These are phyloP conservation scores for Apotomis capreana DNA, from an alignment of 2,888 invertebrate genomes.

Conservation along the genomic window DNA sequence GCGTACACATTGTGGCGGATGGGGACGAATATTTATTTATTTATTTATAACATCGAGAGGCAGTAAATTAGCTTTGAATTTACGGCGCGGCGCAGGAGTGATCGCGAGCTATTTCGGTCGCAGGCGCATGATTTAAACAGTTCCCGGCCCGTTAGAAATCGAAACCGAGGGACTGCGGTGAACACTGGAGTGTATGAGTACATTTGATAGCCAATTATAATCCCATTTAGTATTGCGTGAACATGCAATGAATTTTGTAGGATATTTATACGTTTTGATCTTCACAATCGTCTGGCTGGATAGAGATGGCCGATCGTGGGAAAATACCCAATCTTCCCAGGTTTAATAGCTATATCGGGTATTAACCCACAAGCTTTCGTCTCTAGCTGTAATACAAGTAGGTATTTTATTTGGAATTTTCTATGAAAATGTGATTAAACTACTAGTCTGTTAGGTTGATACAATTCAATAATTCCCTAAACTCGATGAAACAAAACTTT, in stretches of 20 bases:
- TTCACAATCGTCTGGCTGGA: neutral
- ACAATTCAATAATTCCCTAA: no score
- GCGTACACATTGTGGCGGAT: slow-evolving; percentile 74
- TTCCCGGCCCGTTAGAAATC: slow-evolving; percentile 63
- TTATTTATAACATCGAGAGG: slow-evolving; percentile 80
- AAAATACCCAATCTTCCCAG: no score
- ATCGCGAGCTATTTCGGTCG: slow-evolving; percentile 77
- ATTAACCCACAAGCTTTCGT: no score
- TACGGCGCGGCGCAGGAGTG: slow-evolving; percentile 74
- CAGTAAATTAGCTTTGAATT: slow-evolving; percentile 83
- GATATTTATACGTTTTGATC: neutral
- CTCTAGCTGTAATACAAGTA: no score
- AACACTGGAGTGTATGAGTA: slow-evolving; percentile 50
- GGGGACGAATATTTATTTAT: slow-evolving; percentile 79
- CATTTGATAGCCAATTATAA: slow-evolving; percentile 58
- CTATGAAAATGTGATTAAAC: no score
- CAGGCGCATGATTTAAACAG: slow-evolving; percentile 77
- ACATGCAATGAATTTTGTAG: neutral
- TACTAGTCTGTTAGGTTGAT: no score
- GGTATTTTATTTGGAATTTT: no score
- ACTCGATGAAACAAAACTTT: no score
- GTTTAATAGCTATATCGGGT: no score
- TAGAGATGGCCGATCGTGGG: no score
- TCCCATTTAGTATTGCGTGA: slow-evolving; percentile 40
- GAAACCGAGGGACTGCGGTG: slow-evolving; percentile 63